Evolutionary conservation across 2,888 invertebrate genomes (phyloP), one percentile per base, ranked within the genome.

Genomic region (Synanthedon tipuliformis): DNA sequence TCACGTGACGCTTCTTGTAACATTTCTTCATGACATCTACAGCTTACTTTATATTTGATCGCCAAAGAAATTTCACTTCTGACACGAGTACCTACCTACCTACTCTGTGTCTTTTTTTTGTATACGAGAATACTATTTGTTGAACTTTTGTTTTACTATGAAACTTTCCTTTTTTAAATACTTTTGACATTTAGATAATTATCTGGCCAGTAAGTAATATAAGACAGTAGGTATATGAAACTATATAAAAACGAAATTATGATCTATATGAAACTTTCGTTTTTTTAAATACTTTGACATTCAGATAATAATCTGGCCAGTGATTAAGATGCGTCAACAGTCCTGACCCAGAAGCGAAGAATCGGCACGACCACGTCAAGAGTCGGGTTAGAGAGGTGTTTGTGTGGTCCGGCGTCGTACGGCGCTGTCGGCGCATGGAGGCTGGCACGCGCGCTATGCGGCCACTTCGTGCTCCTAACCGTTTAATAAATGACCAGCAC

Each of bases 401-500:
- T 71, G 85, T 86, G 86, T 86, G 86, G 86, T 86, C 86, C 68
- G 57, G 53, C 63, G 66, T 68, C 67, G 63, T 56, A 34, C 60
- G 56, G 56, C 70, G 73, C 78, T 84, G 84, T 81, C 82, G 75
- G 70, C 85, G 81, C 75, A 66, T 63, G 66, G 63, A 65, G 58
- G 57, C 58, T 58, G 82, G 83, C 83, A 82, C 83, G 85, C 85
- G 83, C 70, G 82, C 82, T 77, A 85, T 85, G 86, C 81, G 76
- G 67, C 72, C 68, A 70, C 71, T 69, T 69, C 74, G 63, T 71
- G 65, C 76, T 74, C 66, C 62, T 75, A 71, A 71, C 75, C 66
- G 73, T 71, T 75, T 87, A 76, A 86, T 85, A 87, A 87, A 87
- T 87, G 83, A 84, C 81, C 78, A 71, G 64, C 63, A 76, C 77